These are phyloP conservation scores for Gryllus bimaculatus DNA, from an alignment of 1,140 invertebrate species.

Conservation along the genomic window DNA sequence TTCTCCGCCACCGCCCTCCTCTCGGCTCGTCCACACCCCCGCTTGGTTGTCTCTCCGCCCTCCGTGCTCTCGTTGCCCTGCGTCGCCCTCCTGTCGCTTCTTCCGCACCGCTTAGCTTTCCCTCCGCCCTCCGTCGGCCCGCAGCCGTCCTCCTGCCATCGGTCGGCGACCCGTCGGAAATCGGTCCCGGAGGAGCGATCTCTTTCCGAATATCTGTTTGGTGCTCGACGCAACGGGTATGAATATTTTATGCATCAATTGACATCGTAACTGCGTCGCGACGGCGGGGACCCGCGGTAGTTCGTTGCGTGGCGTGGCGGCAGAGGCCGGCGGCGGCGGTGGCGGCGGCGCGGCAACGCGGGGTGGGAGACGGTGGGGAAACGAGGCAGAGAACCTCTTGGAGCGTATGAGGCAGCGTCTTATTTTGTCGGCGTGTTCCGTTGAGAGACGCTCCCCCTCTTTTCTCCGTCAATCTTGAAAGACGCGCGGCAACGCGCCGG, in stretches of 20 bases:
- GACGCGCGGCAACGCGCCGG: neutral
- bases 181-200: neutral
- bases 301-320: neutral
- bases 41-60: too few relatives aligned
- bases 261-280: neutral
- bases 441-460: too few relatives aligned
- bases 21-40: too few relatives aligned
- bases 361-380: too few relatives aligned
- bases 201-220: slow-evolving; percentile 4
- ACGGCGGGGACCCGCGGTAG: neutral
- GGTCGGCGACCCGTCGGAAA: neutral
- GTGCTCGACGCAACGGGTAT: neutral
- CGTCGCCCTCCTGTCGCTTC: too few relatives aligned
- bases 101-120: too few relatives aligned
- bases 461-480: neutral
- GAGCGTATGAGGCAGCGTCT: neutral
- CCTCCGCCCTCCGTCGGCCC: neutral
- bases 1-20: too few relatives aligned
- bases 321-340: neutral
- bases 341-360: too few relatives aligned
- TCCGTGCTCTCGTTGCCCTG: too few relatives aligned
- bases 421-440: neutral
- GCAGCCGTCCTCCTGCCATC: neutral
- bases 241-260: slow-evolving; percentile 6
- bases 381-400: too few relatives aligned